Percentiles rank a stretch among this genome's conserved stretches.
phyloP scores from a whole-genome alignment of 1,140 invertebrate genomes.

The Drosophila mauritiana region DNA sequence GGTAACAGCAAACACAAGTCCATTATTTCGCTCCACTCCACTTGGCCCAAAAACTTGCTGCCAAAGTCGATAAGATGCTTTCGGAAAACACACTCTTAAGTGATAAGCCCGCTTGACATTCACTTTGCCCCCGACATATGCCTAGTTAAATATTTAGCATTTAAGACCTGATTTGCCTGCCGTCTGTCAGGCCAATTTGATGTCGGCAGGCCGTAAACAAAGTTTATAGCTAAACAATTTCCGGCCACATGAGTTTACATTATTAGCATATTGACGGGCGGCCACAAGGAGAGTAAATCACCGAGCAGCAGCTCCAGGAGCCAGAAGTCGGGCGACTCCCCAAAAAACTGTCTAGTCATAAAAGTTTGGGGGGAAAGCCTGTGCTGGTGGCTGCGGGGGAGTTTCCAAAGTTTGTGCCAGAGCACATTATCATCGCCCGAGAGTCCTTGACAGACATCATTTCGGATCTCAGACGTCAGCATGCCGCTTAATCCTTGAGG shows the following conservation, averaged over 20 bases:
- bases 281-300: constrained; percentile 47
- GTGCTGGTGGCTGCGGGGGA: constrained; percentile 32
- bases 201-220: constrained; percentile 64
- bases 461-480: constrained; percentile 56
- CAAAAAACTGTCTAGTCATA: constrained; percentile 76
- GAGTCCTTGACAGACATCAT: constrained; percentile 56
- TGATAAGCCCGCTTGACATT: constrained; percentile 39
- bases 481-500: constrained; percentile 45
- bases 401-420: constrained; percentile 60
- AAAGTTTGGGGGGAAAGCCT: constrained; percentile 57
- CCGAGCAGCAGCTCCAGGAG: not conserved
- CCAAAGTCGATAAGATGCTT: constrained; percentile 33
- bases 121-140: constrained; percentile 38
- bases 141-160: constrained; percentile 54
- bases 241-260: constrained; percentile 69
- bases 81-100: constrained; percentile 31
- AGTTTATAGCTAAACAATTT: constrained; percentile 79
- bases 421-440: constrained; percentile 67
- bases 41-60: constrained; percentile 13
- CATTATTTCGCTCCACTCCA: constrained; percentile 2
- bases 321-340: constrained; percentile 4
- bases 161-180: constrained; percentile 22
- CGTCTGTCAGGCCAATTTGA: constrained; percentile 35
- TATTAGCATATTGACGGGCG: constrained; percentile 75
- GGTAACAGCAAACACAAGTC: not conserved